Evolutionary conservation across 2,888 invertebrate species (phyloP), one percentile per base, ranked within the genome.

Genomic region (Coelinius sp.): DNA sequence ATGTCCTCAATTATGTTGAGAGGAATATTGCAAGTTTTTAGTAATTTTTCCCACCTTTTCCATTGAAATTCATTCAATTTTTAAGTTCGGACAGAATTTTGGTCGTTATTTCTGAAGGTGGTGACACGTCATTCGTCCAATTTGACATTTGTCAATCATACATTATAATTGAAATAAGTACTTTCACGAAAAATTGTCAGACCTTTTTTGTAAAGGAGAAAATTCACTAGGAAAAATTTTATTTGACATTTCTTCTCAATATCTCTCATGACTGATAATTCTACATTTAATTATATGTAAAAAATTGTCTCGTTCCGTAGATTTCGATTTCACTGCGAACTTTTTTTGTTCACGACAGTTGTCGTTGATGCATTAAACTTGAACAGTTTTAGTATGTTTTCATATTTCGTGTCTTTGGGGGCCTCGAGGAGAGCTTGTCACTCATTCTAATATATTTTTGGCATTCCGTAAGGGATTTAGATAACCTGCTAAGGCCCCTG

Each of bases 371-470:
- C 20, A 59, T 17, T 59, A 31, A 59, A 59, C 14, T 1, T 59
- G 59, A 59, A 59, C 59, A 59, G 31, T 59, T 59, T 31, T 35
- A 14, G 17, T 59, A n/a, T 59, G 59, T 59, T 59, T 59, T 59
- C 31, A 59, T 59, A 14, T 17, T 27, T 17, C 8, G 27, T 35
- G 31, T 59, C 17, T 59, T 59, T 59, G n/a, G 35, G 20, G 59
- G 59, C 59, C 59, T 59, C 59, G 59, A 20, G 22, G 81, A 80
- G 80, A 76, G 82, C 79, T 81, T 83, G 85, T 84, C 84, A 84
- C 83, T 84, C 84, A 84, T 82, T 77, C 27, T 20, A 62, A 70
- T 80, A 76, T 84, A 84, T 84, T 84, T 84, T 82, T 78, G 82
- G 84, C 59, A 59, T 59, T 59, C 35, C 59, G 27, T 71, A 53